These are phyloP conservation scores for Oscheius myriophilus DNA, from an alignment of 2,888 invertebrate species.

Conservation along the genomic window DNA sequence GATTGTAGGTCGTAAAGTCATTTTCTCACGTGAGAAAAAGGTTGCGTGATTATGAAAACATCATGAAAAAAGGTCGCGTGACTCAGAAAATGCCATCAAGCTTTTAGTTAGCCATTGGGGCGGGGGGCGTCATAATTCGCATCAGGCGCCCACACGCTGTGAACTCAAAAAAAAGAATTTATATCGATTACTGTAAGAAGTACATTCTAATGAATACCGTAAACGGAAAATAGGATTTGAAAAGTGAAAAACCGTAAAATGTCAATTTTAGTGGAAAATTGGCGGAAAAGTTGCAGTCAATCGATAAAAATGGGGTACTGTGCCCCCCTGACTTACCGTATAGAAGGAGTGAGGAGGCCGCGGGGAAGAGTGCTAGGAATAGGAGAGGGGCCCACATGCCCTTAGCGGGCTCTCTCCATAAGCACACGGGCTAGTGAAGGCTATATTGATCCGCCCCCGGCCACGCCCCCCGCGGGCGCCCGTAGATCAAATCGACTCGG, in stretches of 20 bases:
- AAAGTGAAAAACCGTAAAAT: too few relatives aligned
- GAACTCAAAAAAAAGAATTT: too few relatives aligned
- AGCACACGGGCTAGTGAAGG: slow-evolving; percentile 29
- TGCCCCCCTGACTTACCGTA: slow-evolving; percentile 24
- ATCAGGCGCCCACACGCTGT: too few relatives aligned
- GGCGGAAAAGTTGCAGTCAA: too few relatives aligned
- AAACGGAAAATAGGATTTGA: not conserved
- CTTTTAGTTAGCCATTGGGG: too few relatives aligned
- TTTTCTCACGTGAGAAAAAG: not conserved
- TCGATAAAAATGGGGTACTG: too few relatives aligned
- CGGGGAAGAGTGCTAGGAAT: slow-evolving; percentile 27
- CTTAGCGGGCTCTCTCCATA: slow-evolving; percentile 34
- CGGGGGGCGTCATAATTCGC: too few relatives aligned
- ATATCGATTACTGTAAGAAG: not conserved
- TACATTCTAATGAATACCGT: too few relatives aligned
- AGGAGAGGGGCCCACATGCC: slow-evolving; percentile 29
- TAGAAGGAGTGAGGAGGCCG: slow-evolving; percentile 26
- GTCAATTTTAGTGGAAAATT: too few relatives aligned
- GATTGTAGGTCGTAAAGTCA: not conserved
- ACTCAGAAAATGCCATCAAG: too few relatives aligned
- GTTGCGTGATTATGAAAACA: too few relatives aligned
- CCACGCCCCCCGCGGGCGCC: slow-evolving; percentile 21
- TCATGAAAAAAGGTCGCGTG: too few relatives aligned
- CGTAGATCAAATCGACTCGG: not conserved
- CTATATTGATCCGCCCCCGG: slow-evolving; percentile 24